Percentiles rank a stretch among this genome's conserved stretches.
phyloP scores from a whole-genome alignment of 2,797 vertebrate genomes.

The Lagorchestes hirsutus region DNA sequence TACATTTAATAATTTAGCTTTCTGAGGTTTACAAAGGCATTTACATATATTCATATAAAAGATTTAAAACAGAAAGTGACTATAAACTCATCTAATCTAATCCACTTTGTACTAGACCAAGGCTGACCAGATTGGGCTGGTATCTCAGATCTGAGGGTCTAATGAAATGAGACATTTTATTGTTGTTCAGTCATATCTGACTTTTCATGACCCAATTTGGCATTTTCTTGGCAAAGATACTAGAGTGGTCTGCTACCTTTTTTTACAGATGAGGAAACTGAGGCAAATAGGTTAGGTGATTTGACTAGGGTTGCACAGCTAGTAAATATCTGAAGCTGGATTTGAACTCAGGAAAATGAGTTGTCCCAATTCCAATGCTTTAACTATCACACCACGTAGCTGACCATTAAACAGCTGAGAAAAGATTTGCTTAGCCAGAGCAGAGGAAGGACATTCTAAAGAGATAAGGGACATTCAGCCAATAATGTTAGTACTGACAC shows the following conservation, averaged over 20 bases:
- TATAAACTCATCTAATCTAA: not conserved
- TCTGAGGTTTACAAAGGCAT: too few species aligned
- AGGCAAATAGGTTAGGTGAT: not conserved
- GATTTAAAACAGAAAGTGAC: too few species aligned
- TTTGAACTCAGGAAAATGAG: not conserved
- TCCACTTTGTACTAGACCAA: not conserved
- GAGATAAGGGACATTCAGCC: not conserved
- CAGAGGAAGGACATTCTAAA: not conserved
- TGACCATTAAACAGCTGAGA: not conserved
- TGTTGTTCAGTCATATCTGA: not conserved
- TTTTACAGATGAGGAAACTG: not conserved
- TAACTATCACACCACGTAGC: not conserved
- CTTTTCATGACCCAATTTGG: not conserved
- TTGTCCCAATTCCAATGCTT: not conserved
- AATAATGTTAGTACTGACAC: not conserved
- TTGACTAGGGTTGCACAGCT: not conserved
- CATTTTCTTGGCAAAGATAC: not conserved
- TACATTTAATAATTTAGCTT: not conserved
- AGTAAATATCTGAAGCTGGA: not conserved
- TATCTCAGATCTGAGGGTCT: not conserved
- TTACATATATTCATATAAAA: too few species aligned
- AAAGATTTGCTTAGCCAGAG: not conserved
- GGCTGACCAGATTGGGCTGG: not conserved
- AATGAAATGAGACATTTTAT: not conserved
- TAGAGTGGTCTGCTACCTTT: not conserved